phyloP scores from a whole-genome alignment of 2,888 invertebrate species.

The Trachelus stipa region DNA sequence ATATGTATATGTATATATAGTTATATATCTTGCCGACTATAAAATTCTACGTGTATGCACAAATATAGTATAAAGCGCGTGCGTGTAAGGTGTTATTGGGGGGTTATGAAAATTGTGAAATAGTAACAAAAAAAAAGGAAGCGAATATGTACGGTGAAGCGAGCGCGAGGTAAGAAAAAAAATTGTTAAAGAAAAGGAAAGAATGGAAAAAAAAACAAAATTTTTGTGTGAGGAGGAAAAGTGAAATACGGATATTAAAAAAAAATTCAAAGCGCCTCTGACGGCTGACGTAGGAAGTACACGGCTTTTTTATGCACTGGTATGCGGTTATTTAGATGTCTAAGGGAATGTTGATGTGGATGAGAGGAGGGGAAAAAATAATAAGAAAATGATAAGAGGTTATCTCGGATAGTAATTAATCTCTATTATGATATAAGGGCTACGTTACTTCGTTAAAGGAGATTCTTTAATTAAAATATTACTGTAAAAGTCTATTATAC shows the following conservation, averaged over 20 bases:
- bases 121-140: conserved; percentile 9
- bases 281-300: background rate
- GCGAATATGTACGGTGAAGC: conserved; percentile 12
- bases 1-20: too few species aligned
- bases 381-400: conserved; percentile 13
- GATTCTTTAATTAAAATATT: conserved; percentile 17
- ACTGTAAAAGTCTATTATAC: conserved; percentile 25
- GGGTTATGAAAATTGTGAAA: background rate
- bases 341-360: background rate
- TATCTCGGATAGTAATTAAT: background rate
- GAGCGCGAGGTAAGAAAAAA: background rate
- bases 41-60: conserved; percentile 8
- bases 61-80: background rate
- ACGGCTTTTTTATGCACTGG: conserved; percentile 28
- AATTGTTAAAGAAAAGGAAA: background rate
- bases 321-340: conserved; percentile 23
- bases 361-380: conserved; percentile 9
- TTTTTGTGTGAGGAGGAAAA: background rate
- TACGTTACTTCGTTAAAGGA: conserved; percentile 7
- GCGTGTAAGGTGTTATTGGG: background rate
- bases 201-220: background rate
- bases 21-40: background rate
- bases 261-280: background rate
- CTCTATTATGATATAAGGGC: background rate
- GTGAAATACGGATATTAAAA: background rate